Percentiles rank a stretch among this genome's conserved stretches.
Conservation (phyloP, 2,113 vertebrate species). For the Tetrax tetrax region DNA sequence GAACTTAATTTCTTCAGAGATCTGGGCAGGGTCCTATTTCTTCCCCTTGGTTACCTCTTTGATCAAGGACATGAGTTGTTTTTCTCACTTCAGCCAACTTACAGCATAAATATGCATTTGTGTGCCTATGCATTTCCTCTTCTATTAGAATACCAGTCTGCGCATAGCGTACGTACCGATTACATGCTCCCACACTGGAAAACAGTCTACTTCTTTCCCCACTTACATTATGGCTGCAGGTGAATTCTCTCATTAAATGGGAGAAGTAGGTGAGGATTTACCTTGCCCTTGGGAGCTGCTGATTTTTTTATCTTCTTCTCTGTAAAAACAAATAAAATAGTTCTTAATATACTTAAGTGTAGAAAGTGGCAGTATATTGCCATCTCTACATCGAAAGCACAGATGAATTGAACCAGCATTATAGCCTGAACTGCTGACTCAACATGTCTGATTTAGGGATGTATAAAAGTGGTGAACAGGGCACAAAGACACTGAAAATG, state of each 20-base stretch:
- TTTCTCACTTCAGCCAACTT: not conserved
- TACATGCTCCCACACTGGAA: not conserved
- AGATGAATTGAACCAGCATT: not conserved
- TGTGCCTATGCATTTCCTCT: not conserved
- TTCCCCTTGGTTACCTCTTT: rapidly evolving
- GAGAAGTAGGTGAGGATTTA: not conserved
- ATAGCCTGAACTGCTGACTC: not conserved
- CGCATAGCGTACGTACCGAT: rapidly evolving
- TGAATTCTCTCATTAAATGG: not conserved
- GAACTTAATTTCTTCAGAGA: not conserved
- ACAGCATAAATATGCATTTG: not conserved
- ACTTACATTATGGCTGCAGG: not conserved
- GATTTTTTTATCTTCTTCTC: not conserved
- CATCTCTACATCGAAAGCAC: not conserved
- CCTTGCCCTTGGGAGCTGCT: not conserved
- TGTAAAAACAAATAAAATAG: not conserved
- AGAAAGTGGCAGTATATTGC: not conserved
- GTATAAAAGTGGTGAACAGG: not conserved
- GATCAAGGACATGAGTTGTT: not conserved
- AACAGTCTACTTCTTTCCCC: not conserved
- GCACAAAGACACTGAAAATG: not conserved
- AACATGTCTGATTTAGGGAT: not conserved
- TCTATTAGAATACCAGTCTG: not conserved
- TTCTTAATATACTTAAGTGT: not conserved
- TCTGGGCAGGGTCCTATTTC: not conserved